phyloP scores from a whole-genome alignment of 2,113 vertebrate genomes.

The Mobula hypostoma region DNA sequence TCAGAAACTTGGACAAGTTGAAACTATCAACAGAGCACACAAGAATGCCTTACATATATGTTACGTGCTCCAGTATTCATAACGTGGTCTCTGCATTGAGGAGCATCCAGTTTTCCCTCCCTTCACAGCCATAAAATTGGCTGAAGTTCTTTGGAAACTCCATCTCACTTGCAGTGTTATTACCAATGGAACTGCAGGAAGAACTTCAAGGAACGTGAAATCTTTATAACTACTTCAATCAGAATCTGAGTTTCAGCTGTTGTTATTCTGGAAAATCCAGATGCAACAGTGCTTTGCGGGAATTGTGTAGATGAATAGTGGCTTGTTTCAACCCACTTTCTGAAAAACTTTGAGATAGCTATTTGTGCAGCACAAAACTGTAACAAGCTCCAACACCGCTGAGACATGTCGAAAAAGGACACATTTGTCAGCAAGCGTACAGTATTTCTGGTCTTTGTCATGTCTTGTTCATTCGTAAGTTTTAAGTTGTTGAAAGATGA shows the following conservation, averaged over 20 bases:
- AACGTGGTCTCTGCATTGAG: neutral
- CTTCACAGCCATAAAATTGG: neutral
- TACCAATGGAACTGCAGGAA: neutral
- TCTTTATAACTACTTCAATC: neutral
- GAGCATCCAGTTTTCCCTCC: neutral
- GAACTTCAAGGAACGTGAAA: neutral
- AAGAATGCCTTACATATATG: neutral
- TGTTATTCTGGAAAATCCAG: neutral
- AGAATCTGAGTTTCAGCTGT: neutral
- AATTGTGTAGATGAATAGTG: slow-evolving; percentile 58
- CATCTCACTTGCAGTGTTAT: neutral
- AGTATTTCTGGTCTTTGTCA: slow-evolving; percentile 51
- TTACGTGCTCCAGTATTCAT: neutral
- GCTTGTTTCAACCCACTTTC: slow-evolving; percentile 55
- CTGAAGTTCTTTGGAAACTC: neutral
- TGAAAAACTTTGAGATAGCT: slow-evolving; percentile 57
- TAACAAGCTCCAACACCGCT: slow-evolving; percentile 50
- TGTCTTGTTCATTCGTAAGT: slow-evolving; percentile 42
- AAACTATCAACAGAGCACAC: too few species aligned
- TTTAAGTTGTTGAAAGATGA: slow-evolving; percentile 41
- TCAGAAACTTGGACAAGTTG: too few species aligned
- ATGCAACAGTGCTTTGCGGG: neutral
- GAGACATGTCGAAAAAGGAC: slow-evolving; percentile 48
- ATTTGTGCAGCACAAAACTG: slow-evolving; percentile 53
- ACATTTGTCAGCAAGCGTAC: slow-evolving; percentile 46